phyloP scores from a whole-genome alignment of 2,113 vertebrate species.

The Lophotis ruficrista region DNA sequence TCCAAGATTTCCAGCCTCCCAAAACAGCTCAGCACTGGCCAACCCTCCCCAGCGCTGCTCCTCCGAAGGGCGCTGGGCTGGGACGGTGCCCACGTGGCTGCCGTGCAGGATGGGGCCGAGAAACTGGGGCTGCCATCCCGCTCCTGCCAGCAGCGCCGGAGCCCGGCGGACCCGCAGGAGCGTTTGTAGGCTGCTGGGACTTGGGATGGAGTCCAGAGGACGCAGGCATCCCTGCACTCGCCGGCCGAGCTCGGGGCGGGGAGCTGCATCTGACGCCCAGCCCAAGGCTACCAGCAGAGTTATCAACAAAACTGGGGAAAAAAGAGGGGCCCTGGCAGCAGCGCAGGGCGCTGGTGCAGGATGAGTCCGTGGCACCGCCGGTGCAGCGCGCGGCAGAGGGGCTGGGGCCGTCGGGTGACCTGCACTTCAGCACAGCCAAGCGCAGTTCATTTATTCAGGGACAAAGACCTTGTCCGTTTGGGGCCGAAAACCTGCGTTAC shows the following conservation, averaged over 20 bases:
- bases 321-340: not conserved
- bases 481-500: not conserved
- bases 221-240: fast-evolving
- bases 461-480: not conserved
- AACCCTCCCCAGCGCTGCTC: fast-evolving
- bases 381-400: fast-evolving
- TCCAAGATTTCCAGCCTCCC: not conserved
- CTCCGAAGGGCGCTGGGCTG: not conserved
- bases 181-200: not conserved
- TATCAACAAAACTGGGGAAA: not conserved
- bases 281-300: not conserved
- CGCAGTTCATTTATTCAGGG: not conserved
- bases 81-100: not conserved
- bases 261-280: not conserved
- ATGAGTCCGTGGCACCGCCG: not conserved
- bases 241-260: not conserved
- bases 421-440: not conserved
- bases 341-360: fast-evolving
- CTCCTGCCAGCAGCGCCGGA: fast-evolving
- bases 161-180: not conserved
- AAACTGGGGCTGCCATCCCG: fast-evolving
- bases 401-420: not conserved
- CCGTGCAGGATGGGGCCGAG: not conserved
- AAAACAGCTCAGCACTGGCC: not conserved
- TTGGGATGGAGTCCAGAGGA: not conserved